These are phyloP conservation scores for Tadarida brasiliensis DNA, from an alignment of 2,797 vertebrate species.

Conservation along the genomic window DNA sequence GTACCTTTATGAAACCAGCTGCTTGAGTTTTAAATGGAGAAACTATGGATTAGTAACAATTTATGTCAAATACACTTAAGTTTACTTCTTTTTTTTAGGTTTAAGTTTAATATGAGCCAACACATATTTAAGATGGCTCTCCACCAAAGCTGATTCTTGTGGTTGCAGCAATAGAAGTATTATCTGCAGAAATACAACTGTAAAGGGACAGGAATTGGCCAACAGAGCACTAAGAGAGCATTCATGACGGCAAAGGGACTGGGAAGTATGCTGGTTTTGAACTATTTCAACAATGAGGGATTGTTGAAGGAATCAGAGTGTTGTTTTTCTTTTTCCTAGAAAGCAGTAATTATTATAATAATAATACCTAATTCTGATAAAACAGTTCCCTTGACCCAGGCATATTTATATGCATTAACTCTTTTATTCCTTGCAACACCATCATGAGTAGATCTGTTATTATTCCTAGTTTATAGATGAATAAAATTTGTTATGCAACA, in stretches of 20 bases:
- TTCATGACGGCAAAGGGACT: background rate
- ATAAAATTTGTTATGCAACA: background rate
- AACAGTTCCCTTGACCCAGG: background rate
- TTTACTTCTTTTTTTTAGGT: background rate
- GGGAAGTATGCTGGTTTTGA: background rate
- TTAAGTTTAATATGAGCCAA: background rate
- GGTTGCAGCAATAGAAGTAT: background rate
- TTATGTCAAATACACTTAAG: background rate
- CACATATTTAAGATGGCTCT: background rate
- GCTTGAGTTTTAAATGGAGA: background rate
- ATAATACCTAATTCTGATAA: conserved; percentile 4
- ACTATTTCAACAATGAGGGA: conserved; percentile 3
- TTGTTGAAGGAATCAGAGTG: background rate
- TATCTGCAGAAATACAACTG: background rate
- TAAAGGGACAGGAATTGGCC: background rate
- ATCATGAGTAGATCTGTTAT: background rate
- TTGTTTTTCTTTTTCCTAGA: background rate
- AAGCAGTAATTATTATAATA: conserved; percentile 5
- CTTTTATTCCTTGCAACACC: background rate
- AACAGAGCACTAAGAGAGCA: background rate
- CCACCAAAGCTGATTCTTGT: background rate
- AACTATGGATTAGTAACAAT: background rate
- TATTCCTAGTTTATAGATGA: background rate
- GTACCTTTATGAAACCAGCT: background rate
- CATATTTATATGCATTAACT: background rate